Conservation (phyloP, 1,140 invertebrate genomes). For the Pseudomyrmex flavicornis region DNA sequence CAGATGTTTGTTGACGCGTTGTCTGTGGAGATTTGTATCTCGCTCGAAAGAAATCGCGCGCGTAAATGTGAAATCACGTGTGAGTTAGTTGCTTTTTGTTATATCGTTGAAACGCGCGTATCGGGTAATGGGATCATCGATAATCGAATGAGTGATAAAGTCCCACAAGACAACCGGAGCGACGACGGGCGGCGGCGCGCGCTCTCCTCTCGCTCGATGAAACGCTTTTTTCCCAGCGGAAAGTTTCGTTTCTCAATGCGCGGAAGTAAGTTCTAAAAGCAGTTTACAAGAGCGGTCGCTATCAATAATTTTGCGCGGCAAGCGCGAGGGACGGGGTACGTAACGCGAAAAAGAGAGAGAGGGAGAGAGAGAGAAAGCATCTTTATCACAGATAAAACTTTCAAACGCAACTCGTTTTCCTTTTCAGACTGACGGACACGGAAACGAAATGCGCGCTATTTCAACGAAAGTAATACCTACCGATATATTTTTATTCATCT, state of each 20-base stretch:
- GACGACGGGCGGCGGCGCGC: too few species aligned
- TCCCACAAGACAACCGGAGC: too few species aligned
- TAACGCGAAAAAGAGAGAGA: neutral
- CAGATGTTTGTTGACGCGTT: too few species aligned
- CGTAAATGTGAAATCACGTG: too few species aligned
- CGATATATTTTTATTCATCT: conserved; percentile 16
- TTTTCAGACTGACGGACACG: neutral
- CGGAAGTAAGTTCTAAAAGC: conserved; percentile 11
- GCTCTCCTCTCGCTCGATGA: neutral
- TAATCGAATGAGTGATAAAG: conserved; percentile 1
- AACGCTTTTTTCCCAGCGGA: neutral
- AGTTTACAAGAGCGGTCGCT: conserved; percentile 22
- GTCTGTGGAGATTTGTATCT: too few species aligned
- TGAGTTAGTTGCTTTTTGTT: neutral
- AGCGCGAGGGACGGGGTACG: conserved; percentile 1
- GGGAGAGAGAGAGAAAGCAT: neutral
- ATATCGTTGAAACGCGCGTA: neutral
- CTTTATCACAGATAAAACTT: conserved; percentile 38
- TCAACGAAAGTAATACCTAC: conserved; percentile 12
- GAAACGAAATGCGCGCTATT: neutral
- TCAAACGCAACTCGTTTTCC: neutral
- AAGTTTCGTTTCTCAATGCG: conserved; percentile 8
- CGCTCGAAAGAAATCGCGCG: too few species aligned
- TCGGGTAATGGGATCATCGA: neutral
- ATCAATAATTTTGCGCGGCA: conserved; percentile 31